Evolutionary conservation across 37 sponge, comb jelly and placozoan species (phyloP).

Genomic region (Geodia barretti): DNA sequence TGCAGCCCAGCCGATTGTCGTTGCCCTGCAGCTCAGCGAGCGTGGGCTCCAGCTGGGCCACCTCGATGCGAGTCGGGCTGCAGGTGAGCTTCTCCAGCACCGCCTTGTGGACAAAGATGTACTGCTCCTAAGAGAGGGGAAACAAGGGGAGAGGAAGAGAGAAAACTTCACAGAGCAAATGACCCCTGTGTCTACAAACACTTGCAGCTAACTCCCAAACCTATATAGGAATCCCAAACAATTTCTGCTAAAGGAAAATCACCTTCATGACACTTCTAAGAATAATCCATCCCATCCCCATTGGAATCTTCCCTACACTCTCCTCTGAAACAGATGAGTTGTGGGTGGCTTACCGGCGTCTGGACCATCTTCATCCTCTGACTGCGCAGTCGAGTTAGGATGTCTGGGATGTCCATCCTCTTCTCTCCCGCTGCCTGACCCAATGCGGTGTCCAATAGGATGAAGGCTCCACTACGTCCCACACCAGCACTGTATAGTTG

Average conservation of each 20-base stretch:
- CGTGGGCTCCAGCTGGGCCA: neutral
- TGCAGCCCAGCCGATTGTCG: neutral
- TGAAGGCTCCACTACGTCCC: conserved; percentile 18
- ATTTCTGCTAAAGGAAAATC: too few relatives aligned
- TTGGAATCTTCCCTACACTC: too few relatives aligned
- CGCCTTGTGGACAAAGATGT: conserved; percentile 28
- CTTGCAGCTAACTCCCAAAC: too few relatives aligned
- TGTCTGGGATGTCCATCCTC: conserved; percentile 14
- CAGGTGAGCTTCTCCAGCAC: conserved; percentile 4
- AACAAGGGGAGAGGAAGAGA: too few relatives aligned
- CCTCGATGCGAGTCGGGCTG: neutral
- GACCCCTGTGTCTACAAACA: too few relatives aligned
- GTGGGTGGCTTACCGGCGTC: neutral
- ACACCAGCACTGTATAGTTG: conserved; percentile 16
- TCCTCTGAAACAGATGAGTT: too few relatives aligned
- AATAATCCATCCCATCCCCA: too few relatives aligned
- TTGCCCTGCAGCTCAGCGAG: neutral
- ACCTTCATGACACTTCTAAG: too few relatives aligned
- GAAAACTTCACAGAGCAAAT: too few relatives aligned
- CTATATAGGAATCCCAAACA: too few relatives aligned
- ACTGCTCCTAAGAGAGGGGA: conserved; percentile 38
- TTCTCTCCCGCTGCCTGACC: neutral
- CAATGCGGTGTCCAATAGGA: neutral
- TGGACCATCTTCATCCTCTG: conserved; percentile 32
- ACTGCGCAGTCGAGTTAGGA: neutral